These are phyloP conservation scores for Tanypteryx hageni DNA, from an alignment of 2,888 invertebrate species.

Conservation along the genomic window DNA sequence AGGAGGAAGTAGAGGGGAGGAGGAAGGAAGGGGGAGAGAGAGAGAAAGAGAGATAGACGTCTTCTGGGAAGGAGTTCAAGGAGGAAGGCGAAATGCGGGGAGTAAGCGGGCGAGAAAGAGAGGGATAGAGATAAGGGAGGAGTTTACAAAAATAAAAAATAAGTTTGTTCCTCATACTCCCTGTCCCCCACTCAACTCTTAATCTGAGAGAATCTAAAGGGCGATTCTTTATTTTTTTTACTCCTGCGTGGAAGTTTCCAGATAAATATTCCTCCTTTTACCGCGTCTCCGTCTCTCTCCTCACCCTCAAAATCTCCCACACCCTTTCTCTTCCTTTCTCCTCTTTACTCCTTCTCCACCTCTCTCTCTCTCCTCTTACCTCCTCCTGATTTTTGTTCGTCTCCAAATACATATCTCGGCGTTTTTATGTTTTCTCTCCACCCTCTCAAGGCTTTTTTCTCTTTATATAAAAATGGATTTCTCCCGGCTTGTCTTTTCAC, in stretches of 20 bases:
- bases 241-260: neutral
- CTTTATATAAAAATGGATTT: neutral
- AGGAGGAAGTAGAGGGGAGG: neutral
- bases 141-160: slow-evolving; percentile 43
- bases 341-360: neutral
- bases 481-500: neutral
- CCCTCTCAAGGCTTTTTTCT: neutral
- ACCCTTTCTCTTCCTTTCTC: neutral
- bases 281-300: neutral
- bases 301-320: neutral
- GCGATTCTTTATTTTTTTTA: neutral
- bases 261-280: slow-evolving; percentile 30
- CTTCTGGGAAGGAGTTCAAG: neutral
- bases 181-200: neutral
- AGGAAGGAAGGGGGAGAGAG: no score
- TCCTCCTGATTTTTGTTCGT: neutral
- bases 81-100: neutral
- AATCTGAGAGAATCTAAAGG: slow-evolving; percentile 41
- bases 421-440: neutral
- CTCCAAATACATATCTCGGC: neutral
- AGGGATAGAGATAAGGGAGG: slow-evolving; percentile 10
- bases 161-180: neutral
- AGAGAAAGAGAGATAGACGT: neutral
- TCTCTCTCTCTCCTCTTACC: neutral
- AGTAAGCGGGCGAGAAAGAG: neutral